Percentiles rank a stretch among this genome's conserved stretches.
phyloP scores from a whole-genome alignment of 2,113 vertebrate species.

The Benitochromis conjunctus region DNA sequence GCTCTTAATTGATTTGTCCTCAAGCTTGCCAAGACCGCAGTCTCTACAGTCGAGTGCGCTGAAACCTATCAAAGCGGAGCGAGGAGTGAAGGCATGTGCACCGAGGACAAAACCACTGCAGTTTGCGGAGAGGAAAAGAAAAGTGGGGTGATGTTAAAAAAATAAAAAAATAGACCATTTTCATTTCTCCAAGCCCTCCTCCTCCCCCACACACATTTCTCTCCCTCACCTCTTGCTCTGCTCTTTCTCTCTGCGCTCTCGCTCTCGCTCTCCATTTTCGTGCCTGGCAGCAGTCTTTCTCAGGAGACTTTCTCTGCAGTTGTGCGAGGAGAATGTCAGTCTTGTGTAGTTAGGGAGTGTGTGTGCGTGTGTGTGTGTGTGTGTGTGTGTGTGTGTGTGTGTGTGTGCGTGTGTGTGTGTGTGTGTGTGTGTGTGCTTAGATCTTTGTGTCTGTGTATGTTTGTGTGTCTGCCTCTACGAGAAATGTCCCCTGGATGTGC shows the following conservation, averaged over 20 bases:
- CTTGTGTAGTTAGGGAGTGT: constrained; percentile 22
- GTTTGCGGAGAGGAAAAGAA: background rate
- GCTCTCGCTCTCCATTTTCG: constrained; percentile 26
- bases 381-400: background rate
- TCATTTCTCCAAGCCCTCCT: background rate
- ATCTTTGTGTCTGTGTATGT: background rate
- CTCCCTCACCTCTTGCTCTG: constrained; percentile 46
- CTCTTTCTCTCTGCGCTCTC: constrained; percentile 19
- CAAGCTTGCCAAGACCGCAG: constrained; percentile 52
- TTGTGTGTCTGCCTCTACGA: background rate
- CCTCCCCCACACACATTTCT: background rate
- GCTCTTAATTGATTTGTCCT: constrained; percentile 67
- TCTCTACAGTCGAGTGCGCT: constrained; percentile 53
- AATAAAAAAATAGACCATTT: background rate
- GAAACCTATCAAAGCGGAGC: constrained; percentile 53
- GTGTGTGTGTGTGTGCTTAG: background rate
- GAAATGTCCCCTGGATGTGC: constrained; percentile 55
- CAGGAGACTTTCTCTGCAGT: constrained; percentile 59
- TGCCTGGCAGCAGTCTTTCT: constrained; percentile 63
- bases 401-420: background rate
- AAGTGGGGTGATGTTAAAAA: background rate
- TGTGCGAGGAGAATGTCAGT: constrained; percentile 63
- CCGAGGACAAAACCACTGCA: constrained; percentile 31
- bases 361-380: background rate
- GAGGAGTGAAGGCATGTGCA: constrained; percentile 18